Conservation (phyloP, 2,888 invertebrate species). For the Malachius bipustulatus region DNA sequence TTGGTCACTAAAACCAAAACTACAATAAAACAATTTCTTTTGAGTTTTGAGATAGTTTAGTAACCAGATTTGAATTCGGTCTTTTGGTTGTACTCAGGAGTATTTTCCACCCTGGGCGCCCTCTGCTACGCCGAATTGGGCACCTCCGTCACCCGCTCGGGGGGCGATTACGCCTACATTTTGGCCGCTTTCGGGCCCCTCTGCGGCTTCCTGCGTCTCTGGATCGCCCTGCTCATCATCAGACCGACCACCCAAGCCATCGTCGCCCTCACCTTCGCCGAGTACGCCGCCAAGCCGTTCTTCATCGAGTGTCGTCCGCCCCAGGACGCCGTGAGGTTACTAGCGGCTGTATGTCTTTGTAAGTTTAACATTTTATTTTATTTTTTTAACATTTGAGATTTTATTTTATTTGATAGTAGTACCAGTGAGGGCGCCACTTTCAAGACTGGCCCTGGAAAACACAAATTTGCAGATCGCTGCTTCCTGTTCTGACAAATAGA, state of each 20-base stretch:
- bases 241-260: constrained; percentile 77
- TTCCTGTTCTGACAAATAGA: too few species aligned
- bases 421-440: too few species aligned
- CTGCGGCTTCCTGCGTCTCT: constrained; percentile 71
- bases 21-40: too few species aligned
- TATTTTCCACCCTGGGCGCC: constrained; percentile 75
- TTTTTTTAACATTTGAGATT: neutral
- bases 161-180: constrained; percentile 86
- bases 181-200: constrained; percentile 81
- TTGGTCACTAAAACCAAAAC: too few species aligned
- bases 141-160: constrained; percentile 73
- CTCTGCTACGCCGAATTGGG: constrained; percentile 86
- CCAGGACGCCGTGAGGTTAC: constrained; percentile 57
- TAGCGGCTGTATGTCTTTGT: constrained; percentile 77
- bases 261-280: constrained; percentile 82
- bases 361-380: constrained; percentile 38
- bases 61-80: too few species aligned
- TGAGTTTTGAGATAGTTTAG: too few species aligned
- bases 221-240: constrained; percentile 73
- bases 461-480: too few species aligned
- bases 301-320: constrained; percentile 69
- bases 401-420: neutral
- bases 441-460: too few species aligned
- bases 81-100: constrained; percentile 66
- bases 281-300: constrained; percentile 80